Percentiles rank a stretch among this genome's conserved stretches.
These are phyloP conservation scores for Asarcornis scutulata DNA, from an alignment of 2,113 vertebrate genomes.

Conservation along the genomic window DNA sequence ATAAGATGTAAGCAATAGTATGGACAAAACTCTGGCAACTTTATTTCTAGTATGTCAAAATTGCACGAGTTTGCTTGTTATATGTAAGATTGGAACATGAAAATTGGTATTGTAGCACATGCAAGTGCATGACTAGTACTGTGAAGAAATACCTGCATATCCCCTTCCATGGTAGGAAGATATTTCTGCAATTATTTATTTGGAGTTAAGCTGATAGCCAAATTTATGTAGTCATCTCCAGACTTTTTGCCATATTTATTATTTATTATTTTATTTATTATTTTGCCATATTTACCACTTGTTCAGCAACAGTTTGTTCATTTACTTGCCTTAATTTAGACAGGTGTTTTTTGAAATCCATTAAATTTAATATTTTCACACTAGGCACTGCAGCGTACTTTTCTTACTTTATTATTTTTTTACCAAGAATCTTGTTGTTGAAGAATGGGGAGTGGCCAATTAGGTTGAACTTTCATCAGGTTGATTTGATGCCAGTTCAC, in stretches of 20 bases:
- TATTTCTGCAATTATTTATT: neutral
- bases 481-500: neutral
- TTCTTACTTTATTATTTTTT: neutral
- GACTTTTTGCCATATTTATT: neutral
- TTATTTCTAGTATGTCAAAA: neutral
- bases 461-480: neutral
- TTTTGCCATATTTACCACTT: neutral
- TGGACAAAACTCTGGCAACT: neutral
- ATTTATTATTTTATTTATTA: too few species aligned
- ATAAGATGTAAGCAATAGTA: neutral
- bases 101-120: accelerated
- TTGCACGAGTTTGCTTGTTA: neutral
- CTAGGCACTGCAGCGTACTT: neutral
- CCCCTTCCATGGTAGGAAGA: neutral
- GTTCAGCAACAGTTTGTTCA: neutral
- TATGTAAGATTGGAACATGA: neutral
- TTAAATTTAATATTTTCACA: neutral
- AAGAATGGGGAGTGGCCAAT: neutral
- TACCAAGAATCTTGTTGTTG: neutral
- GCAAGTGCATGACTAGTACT: neutral
- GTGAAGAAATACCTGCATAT: neutral
- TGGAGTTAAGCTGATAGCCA: neutral
- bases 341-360: neutral
- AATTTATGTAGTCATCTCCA: neutral
- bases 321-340: neutral